Conservation (phyloP, 2,797 vertebrate genomes). For the Semaprochilodus insignis region DNA sequence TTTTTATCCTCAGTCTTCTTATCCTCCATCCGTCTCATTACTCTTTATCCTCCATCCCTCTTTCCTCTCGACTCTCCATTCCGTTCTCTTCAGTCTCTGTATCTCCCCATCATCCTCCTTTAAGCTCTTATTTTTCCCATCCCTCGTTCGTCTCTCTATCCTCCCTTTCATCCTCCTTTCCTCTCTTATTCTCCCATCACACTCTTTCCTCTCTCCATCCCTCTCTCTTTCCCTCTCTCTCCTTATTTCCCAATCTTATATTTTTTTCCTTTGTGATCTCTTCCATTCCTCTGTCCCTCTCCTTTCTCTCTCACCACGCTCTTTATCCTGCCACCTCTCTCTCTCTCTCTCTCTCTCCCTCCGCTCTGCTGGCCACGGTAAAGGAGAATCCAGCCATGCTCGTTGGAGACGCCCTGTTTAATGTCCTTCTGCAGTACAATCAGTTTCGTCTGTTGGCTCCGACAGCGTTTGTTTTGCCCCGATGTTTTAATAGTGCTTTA, state of each 20-base stretch:
- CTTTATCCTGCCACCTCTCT: too few relatives aligned
- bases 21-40: too few relatives aligned
- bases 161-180: too few relatives aligned
- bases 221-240: background rate
- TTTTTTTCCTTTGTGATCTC: background rate
- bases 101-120: too few relatives aligned
- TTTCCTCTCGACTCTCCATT: too few relatives aligned
- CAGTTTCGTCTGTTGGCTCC: conserved; percentile 30
- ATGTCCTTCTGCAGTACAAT: conserved; percentile 44
- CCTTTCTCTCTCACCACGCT: too few relatives aligned
- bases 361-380: background rate
- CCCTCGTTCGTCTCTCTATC: too few relatives aligned
- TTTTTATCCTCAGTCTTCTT: background rate
- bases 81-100: too few relatives aligned
- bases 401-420: conserved; percentile 16
- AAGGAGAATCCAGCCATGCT: conserved; percentile 26
- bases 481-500: conserved; percentile 34
- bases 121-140: too few relatives aligned
- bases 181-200: too few relatives aligned
- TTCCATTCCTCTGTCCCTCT: background rate
- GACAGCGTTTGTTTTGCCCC: conserved; percentile 18
- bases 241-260: background rate
- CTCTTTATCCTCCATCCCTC: too few relatives aligned
- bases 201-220: conserved; percentile 35
- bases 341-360: background rate